A percentile compares a stretch with the other conserved stretches of the same genome.
These are phyloP conservation scores for Phyto melanocephala DNA, from an alignment of 2,888 invertebrate species.

Conservation along the genomic window DNA sequence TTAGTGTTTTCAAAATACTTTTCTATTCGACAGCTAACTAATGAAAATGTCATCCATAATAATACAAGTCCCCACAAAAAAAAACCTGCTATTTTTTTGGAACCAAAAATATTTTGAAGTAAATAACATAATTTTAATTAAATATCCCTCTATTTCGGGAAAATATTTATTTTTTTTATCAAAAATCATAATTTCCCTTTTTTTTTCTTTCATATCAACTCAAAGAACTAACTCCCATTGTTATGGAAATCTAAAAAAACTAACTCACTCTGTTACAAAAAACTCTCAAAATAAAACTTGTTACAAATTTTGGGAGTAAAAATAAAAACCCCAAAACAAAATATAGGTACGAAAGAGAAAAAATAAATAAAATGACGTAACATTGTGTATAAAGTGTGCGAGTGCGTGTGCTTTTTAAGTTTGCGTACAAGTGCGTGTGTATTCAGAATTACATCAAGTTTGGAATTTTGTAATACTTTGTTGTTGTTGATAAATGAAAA, in stretches of 20 bases:
- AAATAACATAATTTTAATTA: no score
- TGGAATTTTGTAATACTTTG: background rate
- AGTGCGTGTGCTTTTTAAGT: conserved; percentile 2
- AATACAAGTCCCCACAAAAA: background rate
- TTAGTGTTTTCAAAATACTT: background rate
- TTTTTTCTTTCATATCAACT: no score
- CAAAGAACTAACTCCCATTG: no score
- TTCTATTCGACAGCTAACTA: background rate
- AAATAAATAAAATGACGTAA: conserved; percentile 42
- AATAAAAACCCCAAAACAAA: background rate
- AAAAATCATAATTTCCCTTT: background rate
- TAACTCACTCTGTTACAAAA: no score
- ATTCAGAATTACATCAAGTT: background rate
- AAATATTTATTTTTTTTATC: no score
- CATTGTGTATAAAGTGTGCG: conserved; percentile 1
- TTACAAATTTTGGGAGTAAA: background rate
- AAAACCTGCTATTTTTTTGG: background rate
- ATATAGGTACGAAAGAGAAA: background rate
- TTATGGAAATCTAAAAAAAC: no score
- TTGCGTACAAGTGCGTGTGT: conserved; percentile 4
- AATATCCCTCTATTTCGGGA: background rate
- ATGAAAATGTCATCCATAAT: conserved; percentile 9
- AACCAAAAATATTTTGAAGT: background rate
- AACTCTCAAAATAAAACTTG: conserved; percentile 2
- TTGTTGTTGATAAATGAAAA: background rate